Evolutionary conservation across 2,797 vertebrate genomes (phyloP).

Genomic region (Eleutherodactylus coqui): DNA sequence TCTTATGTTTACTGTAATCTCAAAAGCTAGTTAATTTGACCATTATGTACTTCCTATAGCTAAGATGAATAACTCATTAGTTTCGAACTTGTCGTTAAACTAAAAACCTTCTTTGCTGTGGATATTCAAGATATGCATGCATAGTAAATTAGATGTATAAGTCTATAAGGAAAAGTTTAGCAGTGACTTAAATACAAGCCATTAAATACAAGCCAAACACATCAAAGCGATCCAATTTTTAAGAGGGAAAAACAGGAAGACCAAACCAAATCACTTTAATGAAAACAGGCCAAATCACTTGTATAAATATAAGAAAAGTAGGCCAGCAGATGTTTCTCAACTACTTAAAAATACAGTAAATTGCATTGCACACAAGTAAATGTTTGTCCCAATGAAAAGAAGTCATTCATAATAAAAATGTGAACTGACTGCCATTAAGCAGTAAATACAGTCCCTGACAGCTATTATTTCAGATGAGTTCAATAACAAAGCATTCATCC

Average conservation of each 20-base stretch:
- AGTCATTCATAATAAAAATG: constrained; percentile 47
- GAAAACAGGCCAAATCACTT: constrained; percentile 54
- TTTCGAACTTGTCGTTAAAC: background rate
- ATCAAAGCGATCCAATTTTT: constrained; percentile 49
- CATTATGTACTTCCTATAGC: background rate
- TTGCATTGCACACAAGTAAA: constrained; percentile 50
- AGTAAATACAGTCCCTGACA: constrained; percentile 35
- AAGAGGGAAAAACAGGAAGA: constrained; percentile 57
- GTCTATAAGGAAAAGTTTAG: constrained; percentile 36
- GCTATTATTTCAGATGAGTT: constrained; percentile 29
- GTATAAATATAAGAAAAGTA: constrained; percentile 59
- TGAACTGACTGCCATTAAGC: constrained; percentile 35
- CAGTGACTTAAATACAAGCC: constrained; percentile 41
- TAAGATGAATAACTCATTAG: background rate
- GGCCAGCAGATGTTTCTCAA: constrained; percentile 56
- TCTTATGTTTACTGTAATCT: background rate
- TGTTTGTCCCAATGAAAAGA: constrained; percentile 58
- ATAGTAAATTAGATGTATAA: constrained; percentile 24
- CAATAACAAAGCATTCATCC: constrained; percentile 1
- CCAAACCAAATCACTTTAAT: constrained; percentile 57
- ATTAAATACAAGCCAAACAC: constrained; percentile 55
- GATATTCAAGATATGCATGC: background rate
- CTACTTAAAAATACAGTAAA: constrained; percentile 58
- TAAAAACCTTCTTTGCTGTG: background rate
- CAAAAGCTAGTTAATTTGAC: background rate